These are phyloP conservation scores for Bombus sibiricus DNA, from an alignment of 1,140 invertebrate species.

Conservation along the genomic window DNA sequence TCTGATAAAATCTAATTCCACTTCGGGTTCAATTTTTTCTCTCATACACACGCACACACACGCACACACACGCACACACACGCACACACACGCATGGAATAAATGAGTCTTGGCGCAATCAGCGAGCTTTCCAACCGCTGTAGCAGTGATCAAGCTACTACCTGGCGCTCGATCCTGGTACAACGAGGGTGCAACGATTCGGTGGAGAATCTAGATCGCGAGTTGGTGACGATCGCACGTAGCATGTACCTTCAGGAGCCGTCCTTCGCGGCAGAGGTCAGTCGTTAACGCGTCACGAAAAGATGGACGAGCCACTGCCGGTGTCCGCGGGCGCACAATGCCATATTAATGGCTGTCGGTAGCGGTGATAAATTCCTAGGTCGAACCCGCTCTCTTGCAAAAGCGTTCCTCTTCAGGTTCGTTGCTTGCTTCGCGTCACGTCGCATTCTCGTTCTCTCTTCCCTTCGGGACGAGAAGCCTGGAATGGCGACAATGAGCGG, in stretches of 20 bases:
- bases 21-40: too few relatives aligned
- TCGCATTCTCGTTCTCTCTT: slow-evolving; percentile 37
- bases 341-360: slow-evolving; percentile 80
- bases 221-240: slow-evolving; percentile 22
- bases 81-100: too few relatives aligned
- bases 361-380: slow-evolving; percentile 78
- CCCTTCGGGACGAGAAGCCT: slow-evolving; percentile 62
- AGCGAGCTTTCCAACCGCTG: too few relatives aligned
- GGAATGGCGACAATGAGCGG: slow-evolving; percentile 72
- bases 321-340: slow-evolving; percentile 72
- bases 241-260: slow-evolving; percentile 44
- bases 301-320: slow-evolving; percentile 71
- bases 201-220: slow-evolving; percentile 53
- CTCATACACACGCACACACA: too few relatives aligned
- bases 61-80: too few relatives aligned
- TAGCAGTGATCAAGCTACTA: neutral
- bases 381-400: slow-evolving; percentile 59
- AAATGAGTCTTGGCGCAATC: too few relatives aligned
- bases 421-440: slow-evolving; percentile 6
- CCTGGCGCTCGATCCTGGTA: neutral
- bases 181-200: neutral
- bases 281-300: slow-evolving; percentile 72
- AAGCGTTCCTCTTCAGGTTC: slow-evolving; percentile 35
- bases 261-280: slow-evolving; percentile 64
- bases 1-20: too few relatives aligned